Evolutionary conservation across 2,888 invertebrate genomes (phyloP), one percentile per base, ranked within the genome.

Genomic region (Polyploca ridens): DNA sequence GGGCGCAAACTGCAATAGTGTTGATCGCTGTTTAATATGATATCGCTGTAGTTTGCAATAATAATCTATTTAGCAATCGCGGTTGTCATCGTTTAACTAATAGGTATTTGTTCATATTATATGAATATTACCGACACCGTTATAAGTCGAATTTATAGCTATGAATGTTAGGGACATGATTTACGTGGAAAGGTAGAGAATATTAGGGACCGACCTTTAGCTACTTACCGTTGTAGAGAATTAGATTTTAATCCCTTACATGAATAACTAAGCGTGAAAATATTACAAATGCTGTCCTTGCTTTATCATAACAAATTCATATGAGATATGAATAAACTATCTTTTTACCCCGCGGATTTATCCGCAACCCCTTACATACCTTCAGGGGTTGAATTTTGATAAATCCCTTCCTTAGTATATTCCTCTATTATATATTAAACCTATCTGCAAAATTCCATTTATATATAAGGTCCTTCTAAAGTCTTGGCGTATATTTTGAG

Each of bases 11-110:
- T 76, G 69, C 76, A 77, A 80, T 80, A 76, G 71, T 69, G 70
- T 72, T 74, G 78, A 81, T 80, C 71, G 73, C 70, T 76, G 69
- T 78, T 78, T 76, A 76, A 78, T 81, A 73, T 74, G 70, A 80
- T 78, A 74, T 74, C 66, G 57, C 66, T 62, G 69, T 63, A 71
- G 69, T 73, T 71, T 54, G 74, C 72, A 74, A 72, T 73, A 74
- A 72, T 74, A 76, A 75, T 74, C 76, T 74, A 72, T 77, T 72
- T 74, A 71, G 68, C 69, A 63, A 61, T 41, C 13, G 33, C 60
- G 16, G 60, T 16, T 60, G 60, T 11, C 16, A 19, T 16, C 13
- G 16, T 19, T 41, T 13, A 16, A 16, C 41, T 19, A 38, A 41
- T 33, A 38, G 38, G 1, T 38, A n/a, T 38, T 38, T 38, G 38